These are phyloP conservation scores for Micronycteris hirsuta DNA, from an alignment of 2,113 vertebrate species.

Conservation along the genomic window DNA sequence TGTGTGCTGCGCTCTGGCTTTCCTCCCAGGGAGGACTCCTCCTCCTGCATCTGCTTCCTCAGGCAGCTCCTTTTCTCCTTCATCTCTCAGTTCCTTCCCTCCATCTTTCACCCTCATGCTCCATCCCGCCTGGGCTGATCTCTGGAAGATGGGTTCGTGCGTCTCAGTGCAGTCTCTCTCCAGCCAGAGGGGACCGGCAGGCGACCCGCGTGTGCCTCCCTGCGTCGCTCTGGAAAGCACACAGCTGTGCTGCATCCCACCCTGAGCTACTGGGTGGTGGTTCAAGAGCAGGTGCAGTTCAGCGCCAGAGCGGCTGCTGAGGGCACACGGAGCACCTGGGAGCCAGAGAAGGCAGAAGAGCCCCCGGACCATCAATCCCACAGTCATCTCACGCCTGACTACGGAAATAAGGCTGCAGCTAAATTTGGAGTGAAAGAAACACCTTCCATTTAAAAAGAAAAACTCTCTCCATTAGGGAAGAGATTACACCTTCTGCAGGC, in stretches of 20 bases:
- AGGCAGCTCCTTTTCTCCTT: not conserved
- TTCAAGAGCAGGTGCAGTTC: not conserved
- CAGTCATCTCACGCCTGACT: not conserved
- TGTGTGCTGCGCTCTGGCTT: not conserved
- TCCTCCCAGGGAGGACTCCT: not conserved
- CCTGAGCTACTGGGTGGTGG: not conserved
- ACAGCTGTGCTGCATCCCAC: too few relatives aligned
- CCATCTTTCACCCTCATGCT: fast-evolving
- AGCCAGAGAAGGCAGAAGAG: not conserved
- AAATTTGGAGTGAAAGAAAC: not conserved
- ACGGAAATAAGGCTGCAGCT: not conserved
- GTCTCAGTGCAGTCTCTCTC: not conserved
- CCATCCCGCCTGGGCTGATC: not conserved
- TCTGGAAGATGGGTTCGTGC: not conserved
- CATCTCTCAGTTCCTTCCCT: not conserved
- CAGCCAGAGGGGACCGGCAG: not conserved
- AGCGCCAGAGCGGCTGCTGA: not conserved
- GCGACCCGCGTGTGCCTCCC: not conserved
- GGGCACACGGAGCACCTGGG: too few relatives aligned
- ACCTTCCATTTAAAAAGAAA: not conserved
- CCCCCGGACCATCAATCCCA: not conserved
- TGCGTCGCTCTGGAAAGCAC: not conserved
- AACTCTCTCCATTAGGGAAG: not conserved
- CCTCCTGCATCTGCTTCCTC: not conserved
- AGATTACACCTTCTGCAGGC: not conserved